A percentile compares a stretch with the other conserved stretches of the same genome.
Evolutionary conservation across 2,797 vertebrate species (phyloP).

Genomic region (Chaetodon trifasciatus): DNA sequence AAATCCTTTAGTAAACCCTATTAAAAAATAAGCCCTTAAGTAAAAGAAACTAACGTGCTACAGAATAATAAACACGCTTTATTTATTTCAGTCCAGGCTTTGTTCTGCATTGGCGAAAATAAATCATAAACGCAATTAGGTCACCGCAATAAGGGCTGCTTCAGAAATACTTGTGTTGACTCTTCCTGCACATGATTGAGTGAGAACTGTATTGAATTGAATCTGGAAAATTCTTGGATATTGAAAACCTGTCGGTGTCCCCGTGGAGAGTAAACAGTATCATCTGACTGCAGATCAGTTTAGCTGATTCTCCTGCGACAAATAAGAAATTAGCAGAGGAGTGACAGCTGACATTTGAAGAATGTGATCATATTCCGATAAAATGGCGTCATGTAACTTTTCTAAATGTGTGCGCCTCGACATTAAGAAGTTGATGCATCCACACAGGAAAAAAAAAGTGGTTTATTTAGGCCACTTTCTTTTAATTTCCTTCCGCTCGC

Average conservation of each 20-base stretch:
- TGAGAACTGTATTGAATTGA: constrained; percentile 46
- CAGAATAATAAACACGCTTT: constrained; percentile 5
- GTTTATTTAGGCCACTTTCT: neutral
- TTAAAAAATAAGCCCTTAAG: neutral
- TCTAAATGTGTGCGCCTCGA: neutral
- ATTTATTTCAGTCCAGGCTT: constrained; percentile 4
- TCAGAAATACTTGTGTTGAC: constrained; percentile 40
- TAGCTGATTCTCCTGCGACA: constrained; percentile 54
- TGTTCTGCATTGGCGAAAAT: constrained; percentile 28
- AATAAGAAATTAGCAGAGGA: constrained; percentile 27
- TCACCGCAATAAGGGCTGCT: constrained; percentile 16
- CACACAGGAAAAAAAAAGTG: neutral
- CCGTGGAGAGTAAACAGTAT: constrained; percentile 34
- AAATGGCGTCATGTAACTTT: neutral
- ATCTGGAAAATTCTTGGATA: constrained; percentile 62
- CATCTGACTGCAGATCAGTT: constrained; percentile 58
- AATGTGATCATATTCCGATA: constrained; percentile 1
- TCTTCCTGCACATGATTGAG: constrained; percentile 38
- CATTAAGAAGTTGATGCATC: neutral
- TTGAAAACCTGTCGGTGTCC: constrained; percentile 52
- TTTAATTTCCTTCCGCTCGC: neutral
- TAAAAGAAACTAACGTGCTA: neutral
- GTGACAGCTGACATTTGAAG: constrained; percentile 44
- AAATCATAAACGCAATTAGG: constrained; percentile 30
- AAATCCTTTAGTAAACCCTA: neutral